Evolutionary conservation across 2,113 vertebrate genomes (phyloP), one percentile per base, ranked within the genome.

Genomic region (Silurus meridionalis): DNA sequence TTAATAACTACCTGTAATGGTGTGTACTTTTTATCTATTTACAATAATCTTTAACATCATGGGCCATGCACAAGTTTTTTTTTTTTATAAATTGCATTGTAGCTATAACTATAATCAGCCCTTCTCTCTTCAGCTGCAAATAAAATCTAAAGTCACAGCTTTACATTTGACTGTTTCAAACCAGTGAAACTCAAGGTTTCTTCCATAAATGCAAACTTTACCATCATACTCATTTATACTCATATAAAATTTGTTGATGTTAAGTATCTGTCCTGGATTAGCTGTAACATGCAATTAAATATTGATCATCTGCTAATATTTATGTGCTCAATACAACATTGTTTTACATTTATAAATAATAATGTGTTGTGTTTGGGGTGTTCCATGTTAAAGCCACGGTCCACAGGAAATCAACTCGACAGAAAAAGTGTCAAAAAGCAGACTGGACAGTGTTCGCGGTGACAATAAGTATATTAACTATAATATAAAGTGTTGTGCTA

Each of bases 401-500:
- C 5, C 15, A 66, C 0, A 0, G 19, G 80, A 83, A 23, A 0
- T 0, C 0, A 5, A 5, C 0, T 0, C 11, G 8, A 2, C 4
- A 55, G 17, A 64, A 0, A 28, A 5, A 0, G 58, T 0, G 46
- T 1, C 37, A 21, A 5, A 0, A 4, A 88, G 53, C 83, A 66
- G 0, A 15, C 0, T 90, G 11, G 28, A 0, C 6, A 88, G 71
- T 21, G 0, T 0, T 5, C 0, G 0, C 0, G 53, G 83, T 66
- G 37, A 37, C 37, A 37, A 2, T n/a, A n/a, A n/a, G n/a, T n/a
- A n/a, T n/a, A n/a, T 0, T 13, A 0, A 10, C 0, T 57, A 0
- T 8, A 83, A 52, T 69, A 72, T 86, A 14, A 90, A 90, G 89
- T 96, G 95, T 87, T 96, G 95, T 88, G 94, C 95, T 63, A 86